Conservation (phyloP, 1,140 invertebrate species). For the Lanistes nyassanus region DNA sequence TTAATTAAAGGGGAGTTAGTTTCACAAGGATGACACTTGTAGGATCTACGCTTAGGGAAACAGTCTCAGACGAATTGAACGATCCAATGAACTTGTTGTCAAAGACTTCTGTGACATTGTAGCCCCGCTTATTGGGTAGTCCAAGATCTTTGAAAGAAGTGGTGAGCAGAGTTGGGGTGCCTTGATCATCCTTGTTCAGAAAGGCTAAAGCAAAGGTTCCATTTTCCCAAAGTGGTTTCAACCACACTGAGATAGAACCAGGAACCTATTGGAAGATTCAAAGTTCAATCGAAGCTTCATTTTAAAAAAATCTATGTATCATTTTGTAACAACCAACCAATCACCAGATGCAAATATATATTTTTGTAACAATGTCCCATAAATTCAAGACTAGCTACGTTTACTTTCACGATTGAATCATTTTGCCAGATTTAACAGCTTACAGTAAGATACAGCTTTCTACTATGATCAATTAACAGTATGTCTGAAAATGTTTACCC, state of each 20-base stretch:
- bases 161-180: slow-evolving; percentile 30
- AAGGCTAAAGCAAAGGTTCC: slow-evolving; percentile 50
- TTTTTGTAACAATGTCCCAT: neutral
- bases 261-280: slow-evolving; percentile 29
- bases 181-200: slow-evolving; percentile 45
- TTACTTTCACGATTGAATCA: neutral
- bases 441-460: neutral
- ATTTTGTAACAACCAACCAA: neutral
- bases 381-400: neutral
- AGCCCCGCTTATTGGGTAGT: slow-evolving; percentile 80
- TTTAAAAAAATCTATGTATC: neutral
- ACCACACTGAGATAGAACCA: slow-evolving; percentile 46
- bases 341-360: neutral
- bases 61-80: slow-evolving; percentile 84
- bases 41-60: slow-evolving; percentile 93
- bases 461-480: neutral
- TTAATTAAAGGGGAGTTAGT: neutral
- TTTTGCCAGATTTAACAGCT: neutral
- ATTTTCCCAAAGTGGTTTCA: slow-evolving; percentile 41
- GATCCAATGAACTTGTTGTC: slow-evolving; percentile 71
- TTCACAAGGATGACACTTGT: slow-evolving; percentile 72
- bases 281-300: neutral
- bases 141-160: slow-evolving; percentile 80
- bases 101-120: slow-evolving; percentile 79
- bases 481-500: neutral